Conservation (phyloP, 37 sponge, comb jelly and placozoan species). For the Dysidea cf. avara region DNA sequence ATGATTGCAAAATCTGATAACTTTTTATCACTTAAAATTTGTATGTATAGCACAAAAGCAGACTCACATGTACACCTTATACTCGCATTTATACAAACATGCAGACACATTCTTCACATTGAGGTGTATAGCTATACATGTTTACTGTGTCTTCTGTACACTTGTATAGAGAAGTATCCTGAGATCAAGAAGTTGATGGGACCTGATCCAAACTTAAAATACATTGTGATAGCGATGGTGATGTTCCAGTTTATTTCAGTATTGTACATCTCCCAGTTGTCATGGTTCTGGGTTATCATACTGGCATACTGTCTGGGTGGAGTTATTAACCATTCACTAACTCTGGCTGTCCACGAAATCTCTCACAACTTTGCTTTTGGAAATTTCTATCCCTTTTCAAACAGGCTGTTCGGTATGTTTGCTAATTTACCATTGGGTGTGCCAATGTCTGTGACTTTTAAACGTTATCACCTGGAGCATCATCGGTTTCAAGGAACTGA, state of each 20-base stretch:
- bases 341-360: constrained; percentile 97
- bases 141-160: not conserved
- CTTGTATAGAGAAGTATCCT: constrained; percentile 84
- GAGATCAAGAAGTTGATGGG: constrained; percentile 97
- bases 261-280: constrained; percentile 68
- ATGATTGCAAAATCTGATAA: too few relatives aligned
- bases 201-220: constrained; percentile 83
- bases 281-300: constrained; percentile 68
- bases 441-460: constrained; percentile 95
- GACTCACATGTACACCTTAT: too few relatives aligned
- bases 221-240: constrained; percentile 85
- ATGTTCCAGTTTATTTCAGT: constrained; percentile 82
- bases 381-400: constrained; percentile 70
- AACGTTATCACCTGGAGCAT: constrained; percentile 97
- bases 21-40: too few relatives aligned
- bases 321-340: constrained; percentile 90
- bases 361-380: constrained; percentile 97
- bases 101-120: too few relatives aligned
- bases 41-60: too few relatives aligned
- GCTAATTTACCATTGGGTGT: constrained; percentile 94
- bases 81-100: too few relatives aligned
- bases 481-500: constrained; percentile 91
- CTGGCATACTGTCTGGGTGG: constrained; percentile 88
- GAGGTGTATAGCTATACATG: too few relatives aligned
- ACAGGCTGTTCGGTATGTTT: constrained; percentile 93